Evolutionary conservation across 2,113 vertebrate genomes (phyloP), one percentile per base, ranked within the genome.

Genomic region (Rhadina sibilatrix): DNA sequence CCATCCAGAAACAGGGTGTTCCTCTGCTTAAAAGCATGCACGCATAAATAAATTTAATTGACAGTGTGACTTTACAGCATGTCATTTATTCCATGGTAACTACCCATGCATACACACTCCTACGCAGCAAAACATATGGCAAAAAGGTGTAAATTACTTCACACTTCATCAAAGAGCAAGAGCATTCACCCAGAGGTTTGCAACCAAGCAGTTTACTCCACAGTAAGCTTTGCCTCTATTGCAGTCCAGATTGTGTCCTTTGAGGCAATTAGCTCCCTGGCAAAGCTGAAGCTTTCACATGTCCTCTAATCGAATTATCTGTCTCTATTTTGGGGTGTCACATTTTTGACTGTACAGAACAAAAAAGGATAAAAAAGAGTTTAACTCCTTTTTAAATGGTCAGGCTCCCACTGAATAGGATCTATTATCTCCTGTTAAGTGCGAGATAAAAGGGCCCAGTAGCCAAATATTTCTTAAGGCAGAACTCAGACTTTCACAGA

Each of bases 41-140:
- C 42, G 70, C 54, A 70, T 42, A 44, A 86, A 81, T 66, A 66
- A 79, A 89, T 86, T 37, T 80, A 86, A 94, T 66, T 87, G 86
- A 52, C 3, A 6, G 83, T 56, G 71, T 83, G 89, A 88, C 66
- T 92, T 92, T 78, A 74, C 76, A 89, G 47, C 19, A 25, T 83
- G 83, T 90, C 28, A 83, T 63, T 90, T 92, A 63, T 92, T 90
- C 86, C 83, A n/a, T 78, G 64, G 27, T 86, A 92, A 93, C 68
- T 78, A 50, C 19, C 35, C 86, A 40, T 65, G 59, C 13, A 0
- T 49, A 68, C 61, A 87, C n/a, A 57, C 78, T 91, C 81, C 87
- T 63, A 71, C 84, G 71, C 82, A 85, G 31, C 47, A 81, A 86
- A 94, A 74, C 13, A 28, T 82, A 69, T 70, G 59, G 72, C 87